Evolutionary conservation across 2,797 vertebrate genomes (phyloP), one percentile per base, ranked within the genome.

Genomic region (Phoeniculus purpureus): DNA sequence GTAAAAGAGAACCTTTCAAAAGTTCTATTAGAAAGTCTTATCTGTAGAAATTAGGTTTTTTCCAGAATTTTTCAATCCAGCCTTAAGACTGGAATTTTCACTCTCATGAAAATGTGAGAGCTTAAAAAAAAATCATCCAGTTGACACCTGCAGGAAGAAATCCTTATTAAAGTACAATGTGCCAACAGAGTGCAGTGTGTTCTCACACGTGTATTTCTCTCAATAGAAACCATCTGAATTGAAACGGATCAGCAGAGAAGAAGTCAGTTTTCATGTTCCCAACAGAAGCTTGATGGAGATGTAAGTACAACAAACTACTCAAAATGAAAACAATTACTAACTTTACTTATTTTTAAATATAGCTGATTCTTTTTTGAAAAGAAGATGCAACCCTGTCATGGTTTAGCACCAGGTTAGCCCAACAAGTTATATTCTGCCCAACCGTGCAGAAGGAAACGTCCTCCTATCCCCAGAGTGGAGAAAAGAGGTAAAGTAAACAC

Each of bases 101-200:
- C 18, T 72, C 18, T 72, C 29, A 60, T 20, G 10, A 67, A 79
- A 87, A 85, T n/a, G 70, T 1, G 11, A 3, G 9, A 40, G 2
- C 5, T 85, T 59, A 25, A 73, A 89, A 77, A 52, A 52, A 55
- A 27, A 43, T 7, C 1, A 21, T 55, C 15, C 45, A 4, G 6
- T 29, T 80, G 59, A 61, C 26, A 89, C 14, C 27, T 71, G n/a
- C 34, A 48, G 18, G 58, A 73, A 90, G 17, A 68, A 71, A 61
- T 56, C 19, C 2, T 66, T 79, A 43, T 56, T 15, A 26, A 86
- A 84, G 34, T 34, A 29, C 9, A 71, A 4, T 59, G 62, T 87
- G 22, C 61, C 81, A 77, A 82, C 9, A 94, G 93, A 87, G n/a
- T 77, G 87, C 61, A 80, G 68, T 70, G 27, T 80, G 8, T 77